Conservation (phyloP, 1,140 invertebrate genomes). For the Ceratina japonica region DNA sequence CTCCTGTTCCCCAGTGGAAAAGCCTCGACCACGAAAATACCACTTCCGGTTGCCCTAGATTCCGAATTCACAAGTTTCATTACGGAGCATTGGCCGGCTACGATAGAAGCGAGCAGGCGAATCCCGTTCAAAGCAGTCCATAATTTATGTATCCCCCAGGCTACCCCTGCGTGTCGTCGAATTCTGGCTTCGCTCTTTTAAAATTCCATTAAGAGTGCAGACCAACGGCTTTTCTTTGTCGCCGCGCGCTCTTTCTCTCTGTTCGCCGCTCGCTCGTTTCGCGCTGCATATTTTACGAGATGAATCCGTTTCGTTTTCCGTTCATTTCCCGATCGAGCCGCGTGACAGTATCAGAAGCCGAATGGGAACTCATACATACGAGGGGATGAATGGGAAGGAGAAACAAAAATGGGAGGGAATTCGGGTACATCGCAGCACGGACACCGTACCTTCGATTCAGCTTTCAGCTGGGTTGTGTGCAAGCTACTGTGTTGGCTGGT, state of each 20-base stretch:
- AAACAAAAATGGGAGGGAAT: neutral
- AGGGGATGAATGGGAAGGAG: neutral
- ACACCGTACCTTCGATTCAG: conserved; percentile 33
- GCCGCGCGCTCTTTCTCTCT: conserved; percentile 19
- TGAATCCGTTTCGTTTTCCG: conserved; percentile 16
- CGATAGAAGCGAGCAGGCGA: conserved; percentile 32
- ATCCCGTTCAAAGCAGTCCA: conserved; percentile 64
- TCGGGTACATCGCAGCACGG: neutral
- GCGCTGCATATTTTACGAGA: conserved; percentile 33
- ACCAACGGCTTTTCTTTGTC: conserved; percentile 44
- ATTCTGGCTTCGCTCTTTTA: conserved; percentile 59
- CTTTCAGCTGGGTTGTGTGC: conserved; percentile 29
- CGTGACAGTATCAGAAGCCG: conserved; percentile 7
- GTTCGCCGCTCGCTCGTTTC: conserved; percentile 47
- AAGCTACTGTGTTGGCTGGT: conserved; percentile 51
- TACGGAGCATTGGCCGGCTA: conserved; percentile 32
- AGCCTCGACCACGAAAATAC: conserved; percentile 63
- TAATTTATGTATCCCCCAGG: conserved; percentile 62
- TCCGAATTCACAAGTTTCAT: conserved; percentile 60
- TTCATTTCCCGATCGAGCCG: conserved; percentile 18
- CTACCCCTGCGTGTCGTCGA: conserved; percentile 44
- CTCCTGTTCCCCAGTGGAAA: conserved; percentile 53
- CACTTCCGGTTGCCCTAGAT: conserved; percentile 66
- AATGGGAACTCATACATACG: neutral
- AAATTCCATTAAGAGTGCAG: conserved; percentile 65